Conservation (phyloP, 2,113 vertebrate genomes). For the Oceanites oceanicus region DNA sequence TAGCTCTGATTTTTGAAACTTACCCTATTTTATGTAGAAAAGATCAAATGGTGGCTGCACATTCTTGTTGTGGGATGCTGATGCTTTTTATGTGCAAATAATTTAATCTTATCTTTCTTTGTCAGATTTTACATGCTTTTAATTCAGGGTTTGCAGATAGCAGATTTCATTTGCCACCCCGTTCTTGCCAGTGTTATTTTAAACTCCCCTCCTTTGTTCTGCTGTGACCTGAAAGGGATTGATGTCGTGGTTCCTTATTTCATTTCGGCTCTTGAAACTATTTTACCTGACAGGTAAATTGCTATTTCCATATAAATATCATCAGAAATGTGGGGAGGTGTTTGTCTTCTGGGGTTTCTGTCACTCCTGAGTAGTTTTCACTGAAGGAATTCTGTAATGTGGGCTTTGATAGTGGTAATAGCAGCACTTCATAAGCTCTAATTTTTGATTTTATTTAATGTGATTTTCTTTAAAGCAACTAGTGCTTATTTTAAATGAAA, state of each 20-base stretch:
- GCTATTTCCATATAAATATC: background rate
- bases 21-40: background rate
- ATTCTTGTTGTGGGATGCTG: background rate
- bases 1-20: background rate
- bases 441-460: background rate
- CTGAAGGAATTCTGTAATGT: background rate
- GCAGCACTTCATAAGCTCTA: background rate
- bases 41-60: background rate
- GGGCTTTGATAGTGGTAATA: background rate
- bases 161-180: slow-evolving; percentile 91
- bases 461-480: background rate
- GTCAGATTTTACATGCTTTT: slow-evolving; percentile 98
- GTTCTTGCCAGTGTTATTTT: slow-evolving; percentile 94
- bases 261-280: slow-evolving; percentile 94
- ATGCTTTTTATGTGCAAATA: slow-evolving; percentile 38
- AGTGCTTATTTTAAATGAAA: background rate
- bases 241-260: slow-evolving; percentile 96
- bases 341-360: background rate
- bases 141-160: slow-evolving; percentile 97
- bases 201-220: slow-evolving; percentile 94
- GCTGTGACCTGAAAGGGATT: slow-evolving; percentile 94
- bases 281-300: slow-evolving; percentile 93
- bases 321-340: background rate
- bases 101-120: slow-evolving; percentile 73
- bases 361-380: background rate